Base-by-base conservation (phyloP, 2,113 vertebrate genomes). In the Embiotoca jacksoni region DNA sequence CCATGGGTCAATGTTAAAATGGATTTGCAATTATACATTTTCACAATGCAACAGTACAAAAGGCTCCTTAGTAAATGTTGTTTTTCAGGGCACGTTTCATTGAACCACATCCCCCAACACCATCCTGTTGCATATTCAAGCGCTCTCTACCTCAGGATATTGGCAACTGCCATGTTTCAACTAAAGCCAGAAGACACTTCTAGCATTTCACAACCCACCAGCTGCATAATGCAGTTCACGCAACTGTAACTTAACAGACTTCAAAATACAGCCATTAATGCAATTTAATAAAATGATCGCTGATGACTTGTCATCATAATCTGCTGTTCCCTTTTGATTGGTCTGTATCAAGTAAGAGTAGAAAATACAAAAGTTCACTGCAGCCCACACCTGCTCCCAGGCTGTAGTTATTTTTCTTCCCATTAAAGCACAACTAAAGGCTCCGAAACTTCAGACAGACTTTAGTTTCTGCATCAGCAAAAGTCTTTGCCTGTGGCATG, bases 171-270 rank as follows among this genome's bases (percentile, higher is more conserved):
- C 47, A 52, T 59, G 58, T 68, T 72, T 80, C 56, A 79, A 59
- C 67, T 71, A 63, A 75, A 75, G 68, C 82, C 36, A 6, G 61
- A 61, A 76, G 61, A 56, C 71, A 54, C 41, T n/a, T 60, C 57
- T 80, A 65, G 52, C 64, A 75, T 80, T 82, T 84, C 41, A 72
- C 63, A 61, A 53, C 50, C 60, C 64, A 60, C 7, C 41, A 63
- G 59, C 78, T 72, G 75, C 59, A n/a, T 36, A 47, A 54, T 8
- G 37, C 57, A 66, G 56, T 56, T 78, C 52, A 41, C 5, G 13
- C 7, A 67, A 81, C 10, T 55, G 30, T 9, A 49, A 73, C 63
- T 70, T 31, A 14, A 30, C 3, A 15, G 11, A 44, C 66, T n/a
- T 14, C 6, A 55, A 49, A 55, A 54, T 14, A 49, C 23, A 59